Base-by-base conservation (phyloP, 2,113 vertebrate species). In the Sebastes fasciatus region DNA sequence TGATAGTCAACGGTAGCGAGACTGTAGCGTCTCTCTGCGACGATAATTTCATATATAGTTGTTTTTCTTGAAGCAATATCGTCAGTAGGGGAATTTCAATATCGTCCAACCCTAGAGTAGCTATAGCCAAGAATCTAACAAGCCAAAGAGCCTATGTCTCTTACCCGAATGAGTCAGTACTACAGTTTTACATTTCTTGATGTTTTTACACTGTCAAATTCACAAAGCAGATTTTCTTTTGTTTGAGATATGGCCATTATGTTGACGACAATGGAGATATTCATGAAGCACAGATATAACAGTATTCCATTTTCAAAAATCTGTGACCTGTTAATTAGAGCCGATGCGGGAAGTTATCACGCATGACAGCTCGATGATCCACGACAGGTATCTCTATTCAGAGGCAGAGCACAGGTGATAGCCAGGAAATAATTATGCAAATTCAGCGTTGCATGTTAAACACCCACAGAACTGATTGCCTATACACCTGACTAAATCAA, bases 341-440 rank as follows among this genome's bases (percentile, higher is more conserved):
- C 10, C 12, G 52, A 76, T 34, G 40, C 13, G 17, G 26, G 42
- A 75, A 14, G 79, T 88, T 84, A 7, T 55, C 57, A 16, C 1
- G 14, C 62, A 78, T 77, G 65, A 67, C 68, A 70, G 83, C 75
- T 8, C 49, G 8, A 58, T 49, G 26, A 73, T 65, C n/a, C 65
- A 58, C 77, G 67, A 75, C 68, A 74, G 77, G 69, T 77, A 74
- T 82, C 87, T 85, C 83, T 74, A 58, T 80, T 87, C 78, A 80
- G 69, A 79, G 65, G 26, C 45, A 52, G 67, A 54, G 80, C 34
- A 69, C 76, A 87, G 76, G 77, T 86, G 82, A 88, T 72, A 61
- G 55, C 60, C 74, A 57, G 60, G 69, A 88, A 78, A 88, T 82
- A 73, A 88, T 92, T 87, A 90, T 91, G 88, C 49, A 90, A 89